These are phyloP conservation scores for Brachionus rotundiformis DNA, from an alignment of 1,140 invertebrate genomes.

Conservation along the genomic window DNA sequence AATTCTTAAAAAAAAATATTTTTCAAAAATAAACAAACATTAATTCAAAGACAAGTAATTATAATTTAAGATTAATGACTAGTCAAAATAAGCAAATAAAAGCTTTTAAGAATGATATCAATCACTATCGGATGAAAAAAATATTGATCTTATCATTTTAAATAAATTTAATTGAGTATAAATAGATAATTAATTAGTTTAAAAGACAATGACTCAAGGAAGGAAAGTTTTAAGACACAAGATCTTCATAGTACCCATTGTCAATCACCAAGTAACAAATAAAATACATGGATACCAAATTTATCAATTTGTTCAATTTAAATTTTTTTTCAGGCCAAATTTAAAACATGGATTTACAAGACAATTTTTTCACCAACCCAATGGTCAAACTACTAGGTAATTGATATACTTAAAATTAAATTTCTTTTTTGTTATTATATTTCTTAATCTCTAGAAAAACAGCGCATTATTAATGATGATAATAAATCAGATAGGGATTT, in stretches of 20 bases:
- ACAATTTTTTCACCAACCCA: neutral
- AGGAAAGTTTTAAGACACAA: slow-evolving; percentile 3
- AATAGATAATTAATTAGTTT: slow-evolving; percentile 22
- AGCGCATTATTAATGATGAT: neutral
- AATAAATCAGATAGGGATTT: neutral
- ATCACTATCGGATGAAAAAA: slow-evolving; percentile 5
- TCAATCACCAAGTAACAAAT: neutral
- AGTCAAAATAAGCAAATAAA: neutral
- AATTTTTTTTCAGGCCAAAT: neutral
- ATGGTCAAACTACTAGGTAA: neutral
- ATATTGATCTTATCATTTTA: slow-evolving; percentile 4
- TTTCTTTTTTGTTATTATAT: neutral
- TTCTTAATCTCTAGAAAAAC: neutral
- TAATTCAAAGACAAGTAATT: neutral
- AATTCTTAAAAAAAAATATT: neutral
- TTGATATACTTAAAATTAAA: neutral
- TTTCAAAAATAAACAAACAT: neutral
- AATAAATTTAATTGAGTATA: slow-evolving; percentile 12
- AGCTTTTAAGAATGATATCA: neutral
- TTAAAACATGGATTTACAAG: neutral
- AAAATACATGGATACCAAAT: slow-evolving; percentile 8
- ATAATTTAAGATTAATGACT: slow-evolving; percentile 3
- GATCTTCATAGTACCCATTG: neutral
- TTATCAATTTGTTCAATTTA: neutral
- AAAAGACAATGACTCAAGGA: neutral